These are phyloP conservation scores for Athalia circularis DNA, from an alignment of 2,888 invertebrate genomes.

Conservation along the genomic window DNA sequence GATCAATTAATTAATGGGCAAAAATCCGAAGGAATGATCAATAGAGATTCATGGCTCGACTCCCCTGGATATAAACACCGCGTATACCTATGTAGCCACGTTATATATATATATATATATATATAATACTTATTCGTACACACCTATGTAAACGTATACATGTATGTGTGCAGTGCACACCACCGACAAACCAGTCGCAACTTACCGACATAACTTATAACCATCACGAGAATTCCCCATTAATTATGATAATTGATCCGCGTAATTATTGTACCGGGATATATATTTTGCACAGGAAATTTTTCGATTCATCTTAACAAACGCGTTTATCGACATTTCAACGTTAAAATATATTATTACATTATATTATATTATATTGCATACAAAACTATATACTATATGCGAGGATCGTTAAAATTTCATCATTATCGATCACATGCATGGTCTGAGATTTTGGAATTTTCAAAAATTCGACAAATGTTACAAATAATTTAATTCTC, in stretches of 20 bases:
- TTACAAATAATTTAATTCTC: no score
- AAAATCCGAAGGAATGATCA: conserved; percentile 51
- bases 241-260: conserved; percentile 67
- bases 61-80: conserved; percentile 45
- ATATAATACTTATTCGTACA: conserved; percentile 20
- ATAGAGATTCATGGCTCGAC: conserved; percentile 46
- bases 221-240: conserved; percentile 56
- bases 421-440: no score
- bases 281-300: conserved; percentile 19
- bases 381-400: no score
- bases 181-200: conserved; percentile 48
- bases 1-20: conserved; percentile 64
- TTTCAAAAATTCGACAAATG: no score
- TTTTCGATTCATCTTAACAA: neutral
- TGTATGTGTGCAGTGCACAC: no score
- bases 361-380: no score
- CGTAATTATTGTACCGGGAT: conserved; percentile 46
- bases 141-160: no score
- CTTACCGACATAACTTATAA: conserved; percentile 54
- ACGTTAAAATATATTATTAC: no score
- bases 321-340: neutral
- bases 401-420: no score
- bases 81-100: neutral
- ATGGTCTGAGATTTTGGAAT: no score
- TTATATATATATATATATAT: no score